Conservation (phyloP, 2,797 vertebrate species). For the Momotus momota region DNA sequence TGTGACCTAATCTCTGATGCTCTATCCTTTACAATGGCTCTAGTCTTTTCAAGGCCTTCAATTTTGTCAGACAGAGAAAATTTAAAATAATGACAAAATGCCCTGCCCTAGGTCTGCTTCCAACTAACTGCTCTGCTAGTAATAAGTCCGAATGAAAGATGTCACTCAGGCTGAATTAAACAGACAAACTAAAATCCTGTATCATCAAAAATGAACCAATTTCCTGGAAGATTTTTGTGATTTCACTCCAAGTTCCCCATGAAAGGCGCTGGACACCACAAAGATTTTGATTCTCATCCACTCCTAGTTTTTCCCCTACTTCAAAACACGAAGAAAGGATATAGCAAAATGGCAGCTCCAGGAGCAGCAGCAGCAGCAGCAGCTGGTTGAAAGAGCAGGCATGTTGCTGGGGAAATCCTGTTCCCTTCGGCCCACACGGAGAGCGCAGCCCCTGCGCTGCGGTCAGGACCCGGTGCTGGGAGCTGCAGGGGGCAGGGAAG, state of each 20-base stretch:
- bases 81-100: constrained; percentile 77
- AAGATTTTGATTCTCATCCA: constrained; percentile 23
- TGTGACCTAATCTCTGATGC: constrained; percentile 75
- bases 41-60: constrained; percentile 79
- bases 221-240: constrained; percentile 31
- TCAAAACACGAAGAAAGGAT: background rate
- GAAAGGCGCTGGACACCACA: background rate
- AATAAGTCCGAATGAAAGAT: constrained; percentile 77
- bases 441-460: background rate
- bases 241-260: background rate
- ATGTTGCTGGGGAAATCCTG: background rate
- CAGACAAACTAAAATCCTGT: constrained; percentile 54
- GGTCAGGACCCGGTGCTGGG: rapidly evolving
- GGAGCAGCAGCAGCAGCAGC: background rate
- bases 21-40: constrained; percentile 60
- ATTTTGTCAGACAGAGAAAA: constrained; percentile 79
- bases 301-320: constrained; percentile 8
- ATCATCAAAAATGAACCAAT: constrained; percentile 74
- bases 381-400: background rate
- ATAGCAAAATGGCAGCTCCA: background rate
- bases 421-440: background rate
- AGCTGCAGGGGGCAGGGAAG: background rate
- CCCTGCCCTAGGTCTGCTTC: constrained; percentile 78
- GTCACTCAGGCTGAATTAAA: constrained; percentile 75
- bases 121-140: constrained; percentile 75